Evolutionary conservation across 2,113 vertebrate species (phyloP), one percentile per base, ranked within the genome.

Genomic region (Notechis scutatus): DNA sequence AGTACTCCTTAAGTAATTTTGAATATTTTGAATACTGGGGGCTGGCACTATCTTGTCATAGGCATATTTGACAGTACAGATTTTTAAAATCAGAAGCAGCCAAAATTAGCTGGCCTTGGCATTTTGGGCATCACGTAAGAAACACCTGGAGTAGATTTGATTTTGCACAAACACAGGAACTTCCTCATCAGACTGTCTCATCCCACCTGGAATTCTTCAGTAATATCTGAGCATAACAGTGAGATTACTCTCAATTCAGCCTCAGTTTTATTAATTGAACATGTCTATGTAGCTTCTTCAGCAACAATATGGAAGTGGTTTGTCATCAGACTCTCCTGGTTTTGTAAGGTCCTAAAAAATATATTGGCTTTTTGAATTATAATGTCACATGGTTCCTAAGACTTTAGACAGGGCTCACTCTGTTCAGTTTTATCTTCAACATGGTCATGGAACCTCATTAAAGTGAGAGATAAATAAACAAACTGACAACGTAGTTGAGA

Each of bases 401-500:
- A 21, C n/a, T 81, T 21, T 95, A 94, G 94, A 69, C 92, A 92
- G 94, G 64, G 94, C 74, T 81, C 55, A 91, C 93, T 92, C 42
- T 94, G 89, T 92, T 94, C 91, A 39, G 18, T 39, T 97, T 95
- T 95, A 93, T 91, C 92, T 96, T 55, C 91, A 95, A 57, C 55
- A 94, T 95, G 93, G 93, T 23, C 24, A 42, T 55, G 24, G 39
- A 54, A 45, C 45, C 91, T 91, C 94, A 61, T 94, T 94, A 87
- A 95, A 91, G 94, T 92, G 7, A 29, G n/a, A 88, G 59, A 88
- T 59, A 69, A 92, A 92, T 54, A 55, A 88, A 92, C n/a, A 3
- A 69, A 29, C 47, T 96, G 95, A 93, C 93, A 95, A 95, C 95
- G 95, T 91, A 93, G 91, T 94, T 94, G 6, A 93, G 94, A 96